Evolutionary conservation across 2,888 invertebrate genomes (phyloP).

Genomic region (Cantharis rufa): DNA sequence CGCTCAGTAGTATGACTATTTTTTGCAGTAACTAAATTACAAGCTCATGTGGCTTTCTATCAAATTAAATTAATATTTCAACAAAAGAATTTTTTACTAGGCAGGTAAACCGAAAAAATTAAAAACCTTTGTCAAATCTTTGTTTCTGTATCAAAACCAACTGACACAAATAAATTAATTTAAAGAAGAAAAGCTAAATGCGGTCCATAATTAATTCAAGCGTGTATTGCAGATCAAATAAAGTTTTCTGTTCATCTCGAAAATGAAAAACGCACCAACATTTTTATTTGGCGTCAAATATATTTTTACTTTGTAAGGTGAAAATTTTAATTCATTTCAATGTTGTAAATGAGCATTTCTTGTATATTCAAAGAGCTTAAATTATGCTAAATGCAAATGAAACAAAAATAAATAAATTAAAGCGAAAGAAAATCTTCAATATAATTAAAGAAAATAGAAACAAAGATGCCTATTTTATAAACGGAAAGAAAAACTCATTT

Average conservation of each 20-base stretch:
- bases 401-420: not conserved
- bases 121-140: no score
- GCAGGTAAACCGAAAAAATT: no score
- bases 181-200: not conserved
- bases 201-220: no score
- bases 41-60: no score
- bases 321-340: not conserved
- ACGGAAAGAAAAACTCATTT: not conserved
- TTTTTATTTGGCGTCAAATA: no score
- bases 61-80: no score
- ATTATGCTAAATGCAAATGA: not conserved
- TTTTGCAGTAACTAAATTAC: no score
- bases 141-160: no score
- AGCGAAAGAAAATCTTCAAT: conserved; percentile 8
- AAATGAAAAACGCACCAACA: not conserved
- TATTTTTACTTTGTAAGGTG: not conserved
- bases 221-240: no score
- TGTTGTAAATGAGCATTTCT: not conserved
- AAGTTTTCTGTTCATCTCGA: not conserved
- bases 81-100: no score
- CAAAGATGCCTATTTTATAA: not conserved
- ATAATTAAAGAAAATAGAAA: not conserved
- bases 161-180: no score
- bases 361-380: not conserved
- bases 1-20: no score